These are phyloP conservation scores for Solea senegalensis DNA, from an alignment of 2,113 vertebrate species.

Conservation along the genomic window DNA sequence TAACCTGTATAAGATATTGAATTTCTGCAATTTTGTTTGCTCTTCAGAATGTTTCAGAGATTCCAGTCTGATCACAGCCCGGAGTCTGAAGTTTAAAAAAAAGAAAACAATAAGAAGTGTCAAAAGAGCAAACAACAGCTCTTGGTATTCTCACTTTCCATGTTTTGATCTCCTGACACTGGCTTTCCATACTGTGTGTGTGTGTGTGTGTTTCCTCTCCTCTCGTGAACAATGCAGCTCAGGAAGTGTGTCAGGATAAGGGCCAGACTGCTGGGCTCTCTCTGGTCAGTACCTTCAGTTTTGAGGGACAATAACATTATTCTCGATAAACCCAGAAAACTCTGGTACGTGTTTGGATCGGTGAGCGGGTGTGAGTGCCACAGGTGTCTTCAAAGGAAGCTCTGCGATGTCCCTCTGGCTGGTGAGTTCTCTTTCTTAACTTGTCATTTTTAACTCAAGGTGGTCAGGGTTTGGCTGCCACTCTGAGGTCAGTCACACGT, in stretches of 20 bases:
- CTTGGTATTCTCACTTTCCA: conserved; percentile 66
- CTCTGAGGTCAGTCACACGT: conserved; percentile 8
- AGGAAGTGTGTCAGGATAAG: conserved; percentile 79
- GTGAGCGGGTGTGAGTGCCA: conserved; percentile 54
- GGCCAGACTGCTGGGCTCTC: conserved; percentile 64
- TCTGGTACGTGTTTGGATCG: conserved; percentile 36
- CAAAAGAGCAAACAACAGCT: conserved; percentile 39
- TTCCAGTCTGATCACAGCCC: background rate
- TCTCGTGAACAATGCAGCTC: conserved; percentile 70
- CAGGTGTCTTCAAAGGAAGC: conserved; percentile 62
- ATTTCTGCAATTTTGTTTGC: no score
- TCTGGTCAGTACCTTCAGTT: conserved; percentile 44
- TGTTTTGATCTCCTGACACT: conserved; percentile 61
- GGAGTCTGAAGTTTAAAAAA: conserved; percentile 30
- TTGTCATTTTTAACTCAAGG: conserved; percentile 39
- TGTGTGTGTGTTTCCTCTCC: conserved; percentile 66
- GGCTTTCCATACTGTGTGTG: conserved; percentile 52
- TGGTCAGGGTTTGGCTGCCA: conserved; percentile 35
- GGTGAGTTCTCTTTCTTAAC: conserved; percentile 67
- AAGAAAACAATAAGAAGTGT: conserved; percentile 3
- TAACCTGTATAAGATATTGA: no score
- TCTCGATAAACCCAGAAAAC: conserved; percentile 48
- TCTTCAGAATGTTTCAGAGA: background rate
- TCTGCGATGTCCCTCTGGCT: conserved; percentile 73
- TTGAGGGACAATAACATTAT: conserved; percentile 37